Percentiles rank a stretch among this genome's conserved stretches.
These are phyloP conservation scores for Cephus pulcher DNA, from an alignment of 2,888 invertebrate species.

Conservation along the genomic window DNA sequence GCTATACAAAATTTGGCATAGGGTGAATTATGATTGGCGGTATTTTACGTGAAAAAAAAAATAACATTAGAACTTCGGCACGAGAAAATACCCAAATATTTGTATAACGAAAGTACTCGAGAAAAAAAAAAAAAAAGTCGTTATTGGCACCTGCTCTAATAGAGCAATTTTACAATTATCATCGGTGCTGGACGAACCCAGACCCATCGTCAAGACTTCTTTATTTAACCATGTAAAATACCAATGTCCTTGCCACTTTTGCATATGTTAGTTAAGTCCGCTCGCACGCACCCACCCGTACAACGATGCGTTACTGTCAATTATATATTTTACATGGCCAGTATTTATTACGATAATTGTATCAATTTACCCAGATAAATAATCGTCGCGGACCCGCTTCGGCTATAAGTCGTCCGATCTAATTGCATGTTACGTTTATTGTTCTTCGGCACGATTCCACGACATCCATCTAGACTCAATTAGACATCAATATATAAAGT, in stretches of 20 bases:
- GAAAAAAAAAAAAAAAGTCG: constrained; percentile 17
- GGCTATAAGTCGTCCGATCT: background rate
- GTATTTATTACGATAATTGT: background rate
- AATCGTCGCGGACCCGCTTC: background rate
- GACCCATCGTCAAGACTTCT: background rate
- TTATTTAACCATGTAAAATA: background rate
- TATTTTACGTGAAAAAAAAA: background rate
- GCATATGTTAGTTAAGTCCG: background rate
- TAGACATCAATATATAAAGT: background rate
- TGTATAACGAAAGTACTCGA: constrained; percentile 43
- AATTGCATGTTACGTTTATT: background rate
- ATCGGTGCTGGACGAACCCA: constrained; percentile 14
- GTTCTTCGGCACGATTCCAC: background rate
- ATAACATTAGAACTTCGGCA: background rate
- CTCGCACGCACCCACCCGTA: background rate
- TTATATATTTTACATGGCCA: background rate
- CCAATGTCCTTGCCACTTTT: background rate
- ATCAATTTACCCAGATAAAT: background rate
- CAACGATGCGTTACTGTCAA: background rate
- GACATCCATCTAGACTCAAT: background rate
- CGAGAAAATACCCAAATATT: constrained; percentile 38
- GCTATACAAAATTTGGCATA: background rate
- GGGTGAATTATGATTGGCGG: background rate
- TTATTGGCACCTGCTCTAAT: constrained; percentile 54
- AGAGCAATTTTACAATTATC: constrained; percentile 57